phyloP scores from a whole-genome alignment of 2,113 vertebrate genomes.

The Motacilla alba region DNA sequence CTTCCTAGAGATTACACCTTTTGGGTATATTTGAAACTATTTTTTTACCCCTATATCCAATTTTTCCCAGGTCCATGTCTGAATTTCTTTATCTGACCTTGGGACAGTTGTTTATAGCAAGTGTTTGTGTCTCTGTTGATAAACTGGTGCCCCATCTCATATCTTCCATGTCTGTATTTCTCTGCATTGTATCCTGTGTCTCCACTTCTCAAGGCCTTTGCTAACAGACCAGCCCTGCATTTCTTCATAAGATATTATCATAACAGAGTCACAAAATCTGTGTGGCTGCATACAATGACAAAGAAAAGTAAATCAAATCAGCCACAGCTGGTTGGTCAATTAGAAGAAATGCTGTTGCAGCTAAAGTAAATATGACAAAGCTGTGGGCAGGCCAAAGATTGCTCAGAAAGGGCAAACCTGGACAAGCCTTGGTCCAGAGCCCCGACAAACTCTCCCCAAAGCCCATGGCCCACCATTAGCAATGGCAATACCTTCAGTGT shows the following conservation, averaged over 20 bases:
- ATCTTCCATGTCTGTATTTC: background rate
- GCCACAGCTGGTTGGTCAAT: background rate
- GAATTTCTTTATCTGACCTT: background rate
- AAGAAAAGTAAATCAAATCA: background rate
- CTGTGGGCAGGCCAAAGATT: background rate
- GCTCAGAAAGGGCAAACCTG: background rate
- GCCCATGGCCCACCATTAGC: fast-evolving
- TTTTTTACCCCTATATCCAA: background rate
- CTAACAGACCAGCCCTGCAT: background rate
- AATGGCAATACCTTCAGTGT: background rate
- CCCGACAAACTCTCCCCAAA: background rate
- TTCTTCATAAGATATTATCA: background rate
- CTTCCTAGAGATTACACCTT: fast-evolving
- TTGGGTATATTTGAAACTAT: background rate
- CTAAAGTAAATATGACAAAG: background rate
- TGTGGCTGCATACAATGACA: background rate
- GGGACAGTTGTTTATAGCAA: background rate
- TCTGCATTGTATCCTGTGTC: background rate
- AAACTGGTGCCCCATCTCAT: background rate
- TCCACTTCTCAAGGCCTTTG: background rate
- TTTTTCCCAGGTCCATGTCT: background rate
- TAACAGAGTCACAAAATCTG: background rate
- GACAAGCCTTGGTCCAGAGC: background rate
- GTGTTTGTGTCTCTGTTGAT: background rate
- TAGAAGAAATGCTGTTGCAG: background rate